These are phyloP conservation scores for Tyto alba DNA, from an alignment of 2,113 vertebrate genomes.

Conservation along the genomic window DNA sequence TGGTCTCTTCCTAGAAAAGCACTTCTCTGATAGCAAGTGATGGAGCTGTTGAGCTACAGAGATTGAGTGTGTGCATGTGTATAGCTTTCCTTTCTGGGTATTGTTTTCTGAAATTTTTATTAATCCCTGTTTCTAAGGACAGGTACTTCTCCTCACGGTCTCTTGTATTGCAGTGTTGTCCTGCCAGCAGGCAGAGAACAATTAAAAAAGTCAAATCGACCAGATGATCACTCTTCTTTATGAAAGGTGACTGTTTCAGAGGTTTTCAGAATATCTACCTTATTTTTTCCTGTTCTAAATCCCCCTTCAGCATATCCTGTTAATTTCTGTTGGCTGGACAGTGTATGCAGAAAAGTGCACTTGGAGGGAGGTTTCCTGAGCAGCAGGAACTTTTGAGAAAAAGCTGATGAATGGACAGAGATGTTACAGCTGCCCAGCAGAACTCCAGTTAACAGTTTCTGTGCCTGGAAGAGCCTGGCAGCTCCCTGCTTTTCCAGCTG, in stretches of 20 bases:
- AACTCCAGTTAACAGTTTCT: not conserved
- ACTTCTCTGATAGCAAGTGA: not conserved
- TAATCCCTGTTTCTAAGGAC: not conserved
- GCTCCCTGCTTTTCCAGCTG: not conserved
- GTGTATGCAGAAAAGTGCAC: not conserved
- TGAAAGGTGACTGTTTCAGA: not conserved
- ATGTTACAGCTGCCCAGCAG: not conserved
- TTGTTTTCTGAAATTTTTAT: not conserved
- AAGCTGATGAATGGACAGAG: not conserved
- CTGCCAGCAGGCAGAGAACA: not conserved
- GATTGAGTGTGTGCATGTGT: not conserved
- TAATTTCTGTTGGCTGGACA: not conserved
- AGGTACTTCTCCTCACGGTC: not conserved
- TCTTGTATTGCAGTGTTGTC: rapidly evolving
- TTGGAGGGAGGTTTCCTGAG: not conserved
- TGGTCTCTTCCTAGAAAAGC: not conserved
- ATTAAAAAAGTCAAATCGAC: not conserved
- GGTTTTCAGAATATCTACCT: not conserved
- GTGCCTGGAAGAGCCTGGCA: not conserved
- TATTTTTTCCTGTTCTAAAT: not conserved
- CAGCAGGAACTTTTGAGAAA: not conserved
- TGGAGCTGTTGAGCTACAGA: not conserved
- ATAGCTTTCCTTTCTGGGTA: not conserved
- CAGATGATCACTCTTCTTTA: not conserved
- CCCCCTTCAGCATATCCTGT: not conserved